Evolutionary conservation across 2,888 invertebrate genomes (phyloP).

Genomic region (Erebia epiphron): DNA sequence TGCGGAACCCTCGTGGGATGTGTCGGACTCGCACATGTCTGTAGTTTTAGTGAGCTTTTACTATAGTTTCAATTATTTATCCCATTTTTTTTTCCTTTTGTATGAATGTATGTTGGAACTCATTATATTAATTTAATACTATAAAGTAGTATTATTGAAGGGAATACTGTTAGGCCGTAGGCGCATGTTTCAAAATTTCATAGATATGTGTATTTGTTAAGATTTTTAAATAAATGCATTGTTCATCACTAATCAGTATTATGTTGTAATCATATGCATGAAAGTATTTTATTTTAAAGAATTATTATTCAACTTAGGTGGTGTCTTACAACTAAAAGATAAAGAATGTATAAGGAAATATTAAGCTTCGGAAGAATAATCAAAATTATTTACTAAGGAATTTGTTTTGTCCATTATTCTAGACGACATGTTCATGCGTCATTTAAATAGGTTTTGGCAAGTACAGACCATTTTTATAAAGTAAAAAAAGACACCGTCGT

Average conservation of each 20-base stretch:
- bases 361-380: too few species aligned
- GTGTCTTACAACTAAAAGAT: background rate
- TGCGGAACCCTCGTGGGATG: too few species aligned
- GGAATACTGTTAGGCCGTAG: background rate
- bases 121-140: background rate
- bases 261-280: background rate
- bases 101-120: background rate
- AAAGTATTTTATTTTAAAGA: background rate
- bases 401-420: too few species aligned
- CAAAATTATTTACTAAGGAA: too few species aligned
- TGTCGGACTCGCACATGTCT: too few species aligned
- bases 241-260: background rate
- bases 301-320: background rate
- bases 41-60: background rate
- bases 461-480: too few species aligned
- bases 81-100: background rate
- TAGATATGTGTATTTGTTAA: conserved; percentile 3
- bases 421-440: too few species aligned
- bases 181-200: background rate
- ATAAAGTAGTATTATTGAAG: background rate
- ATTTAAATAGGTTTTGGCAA: too few species aligned
- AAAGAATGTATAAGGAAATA: too few species aligned
- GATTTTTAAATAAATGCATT: background rate
- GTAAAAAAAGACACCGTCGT: too few species aligned
- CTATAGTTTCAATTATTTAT: background rate